These are phyloP conservation scores for Hemiprocne comata DNA, from an alignment of 2,113 vertebrate genomes.

Conservation along the genomic window DNA sequence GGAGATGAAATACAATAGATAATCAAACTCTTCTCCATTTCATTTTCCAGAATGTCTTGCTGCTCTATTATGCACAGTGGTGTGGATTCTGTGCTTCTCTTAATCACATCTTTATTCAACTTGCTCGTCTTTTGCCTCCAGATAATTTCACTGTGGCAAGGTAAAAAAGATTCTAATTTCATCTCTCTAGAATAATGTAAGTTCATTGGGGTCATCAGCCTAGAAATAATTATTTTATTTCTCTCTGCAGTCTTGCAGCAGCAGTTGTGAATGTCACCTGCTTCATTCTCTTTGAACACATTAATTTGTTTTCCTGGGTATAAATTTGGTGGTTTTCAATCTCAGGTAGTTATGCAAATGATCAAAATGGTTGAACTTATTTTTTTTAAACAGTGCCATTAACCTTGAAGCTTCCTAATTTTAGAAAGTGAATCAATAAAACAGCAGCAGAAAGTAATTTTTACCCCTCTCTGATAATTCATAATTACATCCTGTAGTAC, in stretches of 20 bases:
- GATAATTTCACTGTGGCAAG: slow-evolving; percentile 87
- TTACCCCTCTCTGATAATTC: background rate
- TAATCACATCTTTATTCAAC: slow-evolving; percentile 92
- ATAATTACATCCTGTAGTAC: background rate
- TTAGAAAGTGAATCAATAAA: background rate
- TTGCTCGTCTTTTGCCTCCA: slow-evolving; percentile 86
- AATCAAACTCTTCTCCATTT: background rate
- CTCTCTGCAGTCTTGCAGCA: background rate
- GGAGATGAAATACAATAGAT: background rate
- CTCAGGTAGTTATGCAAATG: background rate
- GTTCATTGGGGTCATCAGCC: background rate
- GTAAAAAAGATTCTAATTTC: slow-evolving; percentile 70
- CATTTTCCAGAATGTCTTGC: slow-evolving; percentile 85
- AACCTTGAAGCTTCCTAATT: background rate
- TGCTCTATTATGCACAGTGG: slow-evolving; percentile 95
- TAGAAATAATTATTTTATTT: background rate
- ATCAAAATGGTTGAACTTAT: background rate
- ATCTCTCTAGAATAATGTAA: background rate
- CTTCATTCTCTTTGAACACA: background rate
- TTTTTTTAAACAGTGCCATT: background rate
- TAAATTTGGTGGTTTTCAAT: background rate
- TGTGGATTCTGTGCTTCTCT: slow-evolving; percentile 95
- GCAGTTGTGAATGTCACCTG: background rate
- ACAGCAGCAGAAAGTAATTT: background rate
- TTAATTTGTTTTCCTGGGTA: background rate